Evolutionary conservation across 2,797 vertebrate species (phyloP).

Genomic region (Potorous gilbertii): DNA sequence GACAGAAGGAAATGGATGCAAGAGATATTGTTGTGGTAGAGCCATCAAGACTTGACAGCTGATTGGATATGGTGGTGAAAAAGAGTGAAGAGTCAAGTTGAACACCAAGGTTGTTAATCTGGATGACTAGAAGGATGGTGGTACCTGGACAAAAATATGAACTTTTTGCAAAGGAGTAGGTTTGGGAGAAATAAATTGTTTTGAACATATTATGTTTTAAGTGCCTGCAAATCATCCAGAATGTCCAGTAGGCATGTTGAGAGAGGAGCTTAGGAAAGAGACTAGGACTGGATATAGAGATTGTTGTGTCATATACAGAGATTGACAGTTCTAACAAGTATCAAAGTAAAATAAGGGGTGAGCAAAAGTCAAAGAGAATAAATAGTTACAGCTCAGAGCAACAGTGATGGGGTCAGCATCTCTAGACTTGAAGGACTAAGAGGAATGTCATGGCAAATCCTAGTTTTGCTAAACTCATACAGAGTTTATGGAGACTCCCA

Average conservation of each 20-base stretch:
- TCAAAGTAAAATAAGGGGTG: too few species aligned
- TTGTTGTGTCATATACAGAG: not conserved
- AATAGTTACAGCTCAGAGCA: too few species aligned
- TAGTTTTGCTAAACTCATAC: too few species aligned
- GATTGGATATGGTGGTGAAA: not conserved
- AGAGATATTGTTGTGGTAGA: not conserved
- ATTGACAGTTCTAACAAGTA: too few species aligned
- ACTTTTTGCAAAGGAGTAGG: not conserved
- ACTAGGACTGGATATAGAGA: too few species aligned
- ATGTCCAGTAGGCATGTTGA: not conserved
- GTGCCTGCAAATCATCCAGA: not conserved
- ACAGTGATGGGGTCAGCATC: too few species aligned
- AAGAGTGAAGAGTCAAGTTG: not conserved
- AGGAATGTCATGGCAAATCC: too few species aligned
- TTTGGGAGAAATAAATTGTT: not conserved
- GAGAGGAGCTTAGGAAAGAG: too few species aligned
- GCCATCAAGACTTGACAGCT: not conserved
- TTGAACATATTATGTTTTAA: not conserved
- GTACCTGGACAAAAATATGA: not conserved
- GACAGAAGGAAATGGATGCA: not conserved
- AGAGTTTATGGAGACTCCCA: too few species aligned
- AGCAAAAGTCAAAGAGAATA: too few species aligned
- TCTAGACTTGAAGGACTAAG: too few species aligned
- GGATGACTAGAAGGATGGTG: not conserved
- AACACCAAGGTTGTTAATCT: not conserved